Conservation (phyloP, 2,888 invertebrate genomes). For the Morinoia aosen region DNA sequence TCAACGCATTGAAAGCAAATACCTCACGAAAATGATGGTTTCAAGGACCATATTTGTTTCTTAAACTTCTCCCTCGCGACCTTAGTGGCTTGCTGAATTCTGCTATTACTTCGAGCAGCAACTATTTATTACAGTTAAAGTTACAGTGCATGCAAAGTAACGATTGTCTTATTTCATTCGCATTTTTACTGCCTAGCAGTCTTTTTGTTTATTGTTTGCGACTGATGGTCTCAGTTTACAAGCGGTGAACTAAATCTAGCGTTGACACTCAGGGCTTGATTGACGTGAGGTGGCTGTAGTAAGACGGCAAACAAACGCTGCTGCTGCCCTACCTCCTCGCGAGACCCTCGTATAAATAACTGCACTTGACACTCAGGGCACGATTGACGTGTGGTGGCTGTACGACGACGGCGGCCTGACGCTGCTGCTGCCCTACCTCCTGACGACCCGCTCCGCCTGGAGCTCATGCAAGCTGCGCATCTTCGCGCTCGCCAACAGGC, state of each 20-base stretch:
- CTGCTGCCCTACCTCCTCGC: conserved; percentile 89
- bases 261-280: conserved; percentile 73
- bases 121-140: no score
- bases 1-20: no score
- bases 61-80: not conserved
- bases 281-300: conserved; percentile 98
- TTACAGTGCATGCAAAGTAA: not conserved
- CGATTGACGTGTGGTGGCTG: conserved; percentile 97
- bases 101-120: no score
- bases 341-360: conserved; percentile 69
- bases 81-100: not conserved
- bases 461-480: conserved; percentile 84
- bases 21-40: no score
- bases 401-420: conserved; percentile 97
- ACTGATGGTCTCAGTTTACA: not conserved
- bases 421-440: conserved; percentile 86
- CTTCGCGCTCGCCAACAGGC: conserved; percentile 79
- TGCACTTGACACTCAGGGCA: conserved; percentile 58
- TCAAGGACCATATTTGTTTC: no score
- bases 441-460: conserved; percentile 86
- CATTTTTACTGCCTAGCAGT: not conserved
- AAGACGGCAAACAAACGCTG: conserved; percentile 93
- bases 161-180: no score
- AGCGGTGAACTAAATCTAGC: not conserved
- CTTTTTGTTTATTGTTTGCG: not conserved